Conservation (phyloP, 1,140 invertebrate species). For the Oedothorax gibbosus region DNA sequence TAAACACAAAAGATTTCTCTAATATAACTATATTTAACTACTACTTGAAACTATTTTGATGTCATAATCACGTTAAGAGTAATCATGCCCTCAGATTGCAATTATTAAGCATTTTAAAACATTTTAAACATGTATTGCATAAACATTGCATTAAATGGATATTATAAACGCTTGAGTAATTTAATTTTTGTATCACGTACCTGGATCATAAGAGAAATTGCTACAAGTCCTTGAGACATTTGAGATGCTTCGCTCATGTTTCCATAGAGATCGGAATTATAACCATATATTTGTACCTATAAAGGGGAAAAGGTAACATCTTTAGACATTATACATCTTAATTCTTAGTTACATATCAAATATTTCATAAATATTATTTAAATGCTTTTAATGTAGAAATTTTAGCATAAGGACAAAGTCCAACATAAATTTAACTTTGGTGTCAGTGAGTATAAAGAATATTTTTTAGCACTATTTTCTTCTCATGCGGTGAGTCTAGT, state of each 20-base stretch:
- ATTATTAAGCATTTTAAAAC: neutral
- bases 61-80: neutral
- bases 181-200: slow-evolving; percentile 15
- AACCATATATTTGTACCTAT: slow-evolving; percentile 89
- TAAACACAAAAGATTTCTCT: no score
- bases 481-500: no score
- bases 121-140: neutral
- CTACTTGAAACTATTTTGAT: no score
- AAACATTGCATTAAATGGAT: neutral
- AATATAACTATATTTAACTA: no score
- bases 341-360: no score
- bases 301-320: neutral
- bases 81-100: neutral
- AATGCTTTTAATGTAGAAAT: no score
- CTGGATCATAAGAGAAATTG: slow-evolving; percentile 93
- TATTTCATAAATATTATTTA: no score
- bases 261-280: slow-evolving; percentile 94
- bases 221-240: slow-evolving; percentile 91
- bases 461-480: no score
- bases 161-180: neutral
- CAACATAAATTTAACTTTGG: no score
- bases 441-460: no score
- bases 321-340: neutral
- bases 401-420: no score
- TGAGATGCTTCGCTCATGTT: slow-evolving; percentile 90